Evolutionary conservation across 2,797 vertebrate genomes (phyloP).

Genomic region (Hyperoplus lanceolatus): DNA sequence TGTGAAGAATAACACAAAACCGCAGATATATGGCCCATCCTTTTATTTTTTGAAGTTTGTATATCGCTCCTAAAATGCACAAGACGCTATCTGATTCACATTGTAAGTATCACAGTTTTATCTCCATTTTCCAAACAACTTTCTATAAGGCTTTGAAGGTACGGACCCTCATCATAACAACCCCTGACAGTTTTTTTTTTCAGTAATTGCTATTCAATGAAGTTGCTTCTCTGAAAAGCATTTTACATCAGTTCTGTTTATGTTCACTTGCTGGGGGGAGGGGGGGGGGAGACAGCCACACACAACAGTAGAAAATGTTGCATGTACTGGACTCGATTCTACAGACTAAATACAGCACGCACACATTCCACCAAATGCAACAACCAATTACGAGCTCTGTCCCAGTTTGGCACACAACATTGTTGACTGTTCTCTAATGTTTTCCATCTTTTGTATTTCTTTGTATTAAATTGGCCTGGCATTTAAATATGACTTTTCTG

Average conservation of each 20-base stretch:
- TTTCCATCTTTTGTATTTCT: not conserved
- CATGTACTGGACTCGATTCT: not conserved
- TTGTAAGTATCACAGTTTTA: not conserved
- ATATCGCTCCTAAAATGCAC: not conserved
- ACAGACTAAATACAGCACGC: not conserved
- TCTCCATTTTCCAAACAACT: not conserved
- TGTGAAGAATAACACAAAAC: conserved; percentile 32
- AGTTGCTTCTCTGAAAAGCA: no score
- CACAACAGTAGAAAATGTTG: not conserved
- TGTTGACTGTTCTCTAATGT: not conserved
- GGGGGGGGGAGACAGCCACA: not conserved
- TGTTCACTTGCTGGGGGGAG: not conserved
- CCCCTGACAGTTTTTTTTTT: no score
- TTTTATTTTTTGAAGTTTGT: conserved; percentile 12
- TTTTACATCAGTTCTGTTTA: not conserved
- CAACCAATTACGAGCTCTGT: not conserved
- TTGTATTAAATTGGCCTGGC: not conserved
- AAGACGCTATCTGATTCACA: not conserved
- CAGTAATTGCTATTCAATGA: no score
- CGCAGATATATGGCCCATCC: conserved; percentile 12
- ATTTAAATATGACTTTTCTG: not conserved
- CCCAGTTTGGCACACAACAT: no score
- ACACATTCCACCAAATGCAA: not conserved
- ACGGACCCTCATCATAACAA: no score
- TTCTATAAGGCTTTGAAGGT: not conserved